Conservation (phyloP, 1,140 invertebrate species). For the Drosophila chauvacae region DNA sequence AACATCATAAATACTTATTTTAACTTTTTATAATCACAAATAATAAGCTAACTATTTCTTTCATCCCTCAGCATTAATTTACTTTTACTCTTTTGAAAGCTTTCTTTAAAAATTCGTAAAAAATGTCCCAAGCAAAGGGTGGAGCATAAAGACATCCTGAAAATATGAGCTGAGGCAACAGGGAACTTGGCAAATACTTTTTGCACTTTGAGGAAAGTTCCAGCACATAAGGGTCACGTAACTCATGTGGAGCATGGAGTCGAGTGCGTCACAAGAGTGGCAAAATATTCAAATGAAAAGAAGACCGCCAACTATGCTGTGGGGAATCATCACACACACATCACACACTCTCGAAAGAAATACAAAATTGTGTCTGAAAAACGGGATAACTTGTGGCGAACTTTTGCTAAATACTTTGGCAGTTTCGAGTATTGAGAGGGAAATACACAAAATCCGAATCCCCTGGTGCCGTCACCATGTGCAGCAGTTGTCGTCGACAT, state of each 20-base stretch:
- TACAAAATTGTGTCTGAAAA: slow-evolving; percentile 21
- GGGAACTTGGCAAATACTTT: slow-evolving; percentile 62
- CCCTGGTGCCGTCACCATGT: slow-evolving; percentile 36
- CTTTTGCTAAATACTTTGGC: slow-evolving; percentile 52
- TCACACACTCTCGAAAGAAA: slow-evolving; percentile 2
- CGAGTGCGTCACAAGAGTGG: slow-evolving; percentile 46
- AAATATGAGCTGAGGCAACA: slow-evolving; percentile 40
- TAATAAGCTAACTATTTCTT: not conserved
- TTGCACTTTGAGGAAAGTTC: slow-evolving; percentile 40
- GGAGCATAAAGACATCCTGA: not conserved
- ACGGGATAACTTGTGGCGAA: slow-evolving; percentile 41
- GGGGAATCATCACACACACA: slow-evolving; percentile 21
- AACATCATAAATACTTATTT: not conserved
- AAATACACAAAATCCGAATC: slow-evolving; percentile 21
- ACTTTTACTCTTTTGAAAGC: not conserved
- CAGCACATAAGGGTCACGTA: slow-evolving; percentile 29
- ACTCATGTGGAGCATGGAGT: slow-evolving; percentile 22
- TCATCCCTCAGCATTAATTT: not conserved
- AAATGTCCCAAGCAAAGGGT: not conserved
- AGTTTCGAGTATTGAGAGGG: slow-evolving; percentile 20
- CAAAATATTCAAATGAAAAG: slow-evolving; percentile 52
- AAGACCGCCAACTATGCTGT: slow-evolving; percentile 46
- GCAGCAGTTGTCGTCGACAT: slow-evolving; percentile 45
- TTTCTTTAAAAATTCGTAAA: not conserved
- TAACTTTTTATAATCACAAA: not conserved